These are phyloP conservation scores for Neomonachus schauinslandi DNA, from an alignment of 2,113 vertebrate genomes.

Conservation along the genomic window DNA sequence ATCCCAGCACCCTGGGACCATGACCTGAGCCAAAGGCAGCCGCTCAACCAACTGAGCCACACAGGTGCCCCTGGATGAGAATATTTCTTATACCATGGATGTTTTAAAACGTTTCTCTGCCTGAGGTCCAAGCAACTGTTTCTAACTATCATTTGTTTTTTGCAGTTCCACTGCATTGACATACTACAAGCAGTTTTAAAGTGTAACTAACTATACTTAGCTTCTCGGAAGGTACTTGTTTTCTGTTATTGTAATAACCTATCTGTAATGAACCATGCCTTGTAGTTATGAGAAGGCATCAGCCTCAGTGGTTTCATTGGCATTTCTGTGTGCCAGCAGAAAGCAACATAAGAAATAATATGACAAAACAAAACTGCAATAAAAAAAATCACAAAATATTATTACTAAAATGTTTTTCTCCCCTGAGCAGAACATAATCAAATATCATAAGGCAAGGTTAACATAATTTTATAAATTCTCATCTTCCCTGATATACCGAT, in stretches of 20 bases:
- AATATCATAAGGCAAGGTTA: background rate
- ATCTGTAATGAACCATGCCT: constrained; percentile 75
- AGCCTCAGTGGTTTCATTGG: constrained; percentile 46
- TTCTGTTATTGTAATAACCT: constrained; percentile 75
- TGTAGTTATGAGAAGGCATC: constrained; percentile 61
- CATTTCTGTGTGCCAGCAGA: constrained; percentile 44
- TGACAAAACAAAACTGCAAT: background rate
- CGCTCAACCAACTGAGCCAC: no score
- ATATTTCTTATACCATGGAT: background rate
- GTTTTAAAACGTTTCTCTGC: background rate
- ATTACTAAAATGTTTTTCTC: background rate
- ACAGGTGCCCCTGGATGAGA: background rate
- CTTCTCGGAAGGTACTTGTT: constrained; percentile 28
- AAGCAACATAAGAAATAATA: constrained; percentile 19
- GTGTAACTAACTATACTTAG: constrained; percentile 31
- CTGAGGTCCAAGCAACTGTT: background rate
- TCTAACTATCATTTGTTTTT: background rate
- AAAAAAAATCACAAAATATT: background rate
- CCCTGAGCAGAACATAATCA: background rate
- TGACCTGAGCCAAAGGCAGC: no score
- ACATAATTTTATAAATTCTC: background rate
- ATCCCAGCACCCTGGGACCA: no score
- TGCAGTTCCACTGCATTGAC: background rate
- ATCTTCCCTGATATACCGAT: background rate
- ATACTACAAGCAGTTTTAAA: background rate